Evolutionary conservation across 2,797 vertebrate species (phyloP).

Genomic region (Parotocinclus haroldoi): DNA sequence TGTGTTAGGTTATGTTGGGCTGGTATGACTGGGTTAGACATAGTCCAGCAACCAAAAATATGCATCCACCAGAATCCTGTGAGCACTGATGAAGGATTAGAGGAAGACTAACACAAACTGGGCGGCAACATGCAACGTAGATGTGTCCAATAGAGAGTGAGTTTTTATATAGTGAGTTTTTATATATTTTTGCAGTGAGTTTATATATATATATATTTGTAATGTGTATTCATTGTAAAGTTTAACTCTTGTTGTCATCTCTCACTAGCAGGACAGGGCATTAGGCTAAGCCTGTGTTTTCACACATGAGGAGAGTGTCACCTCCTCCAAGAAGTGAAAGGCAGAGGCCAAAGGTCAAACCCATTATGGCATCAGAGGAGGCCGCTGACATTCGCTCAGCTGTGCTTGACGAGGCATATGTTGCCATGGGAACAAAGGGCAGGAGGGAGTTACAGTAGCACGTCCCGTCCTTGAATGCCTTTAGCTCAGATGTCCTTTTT

Average conservation of each 20-base stretch:
- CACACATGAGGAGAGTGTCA: conserved; percentile 59
- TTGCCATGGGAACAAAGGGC: conserved; percentile 70
- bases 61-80: too few relatives aligned
- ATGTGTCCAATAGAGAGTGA: too few relatives aligned
- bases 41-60: too few relatives aligned
- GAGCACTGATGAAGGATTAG: too few relatives aligned
- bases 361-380: conserved; percentile 66
- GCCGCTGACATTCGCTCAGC: conserved; percentile 59
- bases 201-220: conserved; percentile 32
- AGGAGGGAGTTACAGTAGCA: conserved; percentile 53
- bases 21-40: too few relatives aligned
- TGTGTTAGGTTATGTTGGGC: too few relatives aligned
- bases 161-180: background rate
- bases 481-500: background rate
- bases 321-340: conserved; percentile 55
- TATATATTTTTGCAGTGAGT: background rate
- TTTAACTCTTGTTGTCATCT: conserved; percentile 48
- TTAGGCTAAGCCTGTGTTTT: conserved; percentile 51
- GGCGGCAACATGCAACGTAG: too few relatives aligned
- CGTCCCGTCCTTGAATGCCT: conserved; percentile 4
- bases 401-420: conserved; percentile 62
- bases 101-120: too few relatives aligned
- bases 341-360: conserved; percentile 70
- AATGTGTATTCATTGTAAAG: conserved; percentile 30
- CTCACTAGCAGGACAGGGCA: conserved; percentile 43